Conservation (phyloP, 2,113 vertebrate species). For the Galeopterus variegatus region DNA sequence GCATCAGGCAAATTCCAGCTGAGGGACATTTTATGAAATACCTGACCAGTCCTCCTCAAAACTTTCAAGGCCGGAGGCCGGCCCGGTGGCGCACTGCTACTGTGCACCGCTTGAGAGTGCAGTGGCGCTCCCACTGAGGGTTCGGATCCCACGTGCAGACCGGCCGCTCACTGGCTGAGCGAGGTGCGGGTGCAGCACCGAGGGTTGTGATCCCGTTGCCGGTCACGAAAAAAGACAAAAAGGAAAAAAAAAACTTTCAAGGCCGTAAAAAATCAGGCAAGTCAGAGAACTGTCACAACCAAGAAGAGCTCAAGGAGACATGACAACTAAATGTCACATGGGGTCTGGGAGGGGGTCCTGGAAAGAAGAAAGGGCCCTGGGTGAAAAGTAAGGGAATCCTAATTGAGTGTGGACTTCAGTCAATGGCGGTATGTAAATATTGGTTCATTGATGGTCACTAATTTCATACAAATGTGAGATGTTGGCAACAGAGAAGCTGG, state of each 20-base stretch:
- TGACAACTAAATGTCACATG: not conserved
- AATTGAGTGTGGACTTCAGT: not conserved
- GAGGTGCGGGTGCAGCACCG: too few relatives aligned
- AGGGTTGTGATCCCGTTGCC: too few relatives aligned
- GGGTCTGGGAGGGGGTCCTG: not conserved
- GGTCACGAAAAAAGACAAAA: too few relatives aligned
- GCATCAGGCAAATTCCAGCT: not conserved
- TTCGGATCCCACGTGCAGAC: too few relatives aligned
- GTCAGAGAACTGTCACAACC: not conserved
- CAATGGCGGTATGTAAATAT: not conserved
- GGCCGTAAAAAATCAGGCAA: not conserved
- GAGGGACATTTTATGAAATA: not conserved
- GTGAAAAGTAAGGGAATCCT: not conserved
- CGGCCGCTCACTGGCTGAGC: too few relatives aligned
- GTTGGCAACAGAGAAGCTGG: not conserved
- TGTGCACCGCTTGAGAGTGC: too few relatives aligned
- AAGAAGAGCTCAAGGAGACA: not conserved
- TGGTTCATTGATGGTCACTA: not conserved
- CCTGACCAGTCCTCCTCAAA: not conserved
- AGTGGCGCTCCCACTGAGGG: too few relatives aligned
- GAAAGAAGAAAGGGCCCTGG: not conserved
- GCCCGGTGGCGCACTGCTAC: too few relatives aligned
- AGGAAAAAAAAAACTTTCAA: too few relatives aligned
- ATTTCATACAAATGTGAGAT: not conserved
- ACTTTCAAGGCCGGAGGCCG: too few relatives aligned